Percentiles rank a stretch among this genome's conserved stretches.
These are phyloP conservation scores for Agrotis segetum DNA, from an alignment of 2,888 invertebrate species.

Conservation along the genomic window DNA sequence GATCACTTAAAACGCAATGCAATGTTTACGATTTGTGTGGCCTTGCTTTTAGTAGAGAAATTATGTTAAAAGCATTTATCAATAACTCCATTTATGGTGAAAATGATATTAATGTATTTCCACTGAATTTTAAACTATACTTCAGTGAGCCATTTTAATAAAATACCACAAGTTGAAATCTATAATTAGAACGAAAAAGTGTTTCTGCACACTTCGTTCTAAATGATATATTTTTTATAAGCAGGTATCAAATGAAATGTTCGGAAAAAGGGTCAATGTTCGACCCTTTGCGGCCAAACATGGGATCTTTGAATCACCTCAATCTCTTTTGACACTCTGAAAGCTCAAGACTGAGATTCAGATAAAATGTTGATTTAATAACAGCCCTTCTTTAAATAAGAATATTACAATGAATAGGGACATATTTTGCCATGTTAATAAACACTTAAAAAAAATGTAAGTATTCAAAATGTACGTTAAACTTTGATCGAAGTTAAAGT, in stretches of 20 bases:
- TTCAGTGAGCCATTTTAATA: background rate
- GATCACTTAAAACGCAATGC: conserved; percentile 44
- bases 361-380: background rate
- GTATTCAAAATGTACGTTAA: background rate
- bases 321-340: conserved; percentile 44
- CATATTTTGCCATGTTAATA: background rate
- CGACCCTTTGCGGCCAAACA: conserved; percentile 54
- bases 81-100: conserved; percentile 26
- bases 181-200: background rate
- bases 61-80: conserved; percentile 45
- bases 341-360: background rate
- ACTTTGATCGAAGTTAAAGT: background rate
- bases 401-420: background rate
- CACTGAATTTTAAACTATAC: conserved; percentile 1
- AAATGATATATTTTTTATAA: conserved; percentile 11
- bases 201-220: background rate
- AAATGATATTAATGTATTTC: conserved; percentile 11
- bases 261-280: conserved; percentile 52
- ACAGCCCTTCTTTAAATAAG: background rate
- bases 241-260: conserved; percentile 41
- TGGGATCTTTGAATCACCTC: conserved; percentile 12
- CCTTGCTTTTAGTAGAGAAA: conserved; percentile 55
- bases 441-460: background rate
- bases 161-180: background rate
- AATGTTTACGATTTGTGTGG: conserved; percentile 36